Percentiles rank a stretch among this genome's conserved stretches.
Evolutionary conservation across 2,888 invertebrate species (phyloP).

Genomic region (Chalcosyrphus nemorum): DNA sequence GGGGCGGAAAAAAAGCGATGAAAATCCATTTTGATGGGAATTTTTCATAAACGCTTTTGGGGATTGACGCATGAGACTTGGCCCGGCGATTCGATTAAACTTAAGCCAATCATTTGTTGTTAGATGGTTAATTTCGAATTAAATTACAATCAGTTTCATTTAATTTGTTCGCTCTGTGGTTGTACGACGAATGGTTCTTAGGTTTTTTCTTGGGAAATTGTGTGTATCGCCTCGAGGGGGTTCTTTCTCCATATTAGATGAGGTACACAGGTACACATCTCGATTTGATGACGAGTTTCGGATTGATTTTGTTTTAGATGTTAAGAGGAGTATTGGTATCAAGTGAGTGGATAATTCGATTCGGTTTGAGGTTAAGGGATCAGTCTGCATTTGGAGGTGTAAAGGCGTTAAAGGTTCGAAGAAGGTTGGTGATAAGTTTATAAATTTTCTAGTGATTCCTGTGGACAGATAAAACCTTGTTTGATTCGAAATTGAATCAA

Average conservation of each 20-base stretch:
- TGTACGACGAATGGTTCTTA: not conserved
- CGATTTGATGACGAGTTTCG: not conserved
- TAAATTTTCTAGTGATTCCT: too few species aligned
- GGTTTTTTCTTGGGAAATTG: not conserved
- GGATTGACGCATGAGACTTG: not conserved
- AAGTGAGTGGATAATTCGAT: not conserved
- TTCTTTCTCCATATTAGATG: not conserved
- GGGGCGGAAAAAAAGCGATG: not conserved
- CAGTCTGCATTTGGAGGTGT: too few species aligned
- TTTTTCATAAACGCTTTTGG: not conserved
- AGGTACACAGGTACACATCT: not conserved
- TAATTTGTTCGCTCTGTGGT: not conserved
- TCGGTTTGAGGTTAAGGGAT: too few species aligned
- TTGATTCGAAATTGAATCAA: too few species aligned
- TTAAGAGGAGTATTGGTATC: not conserved
- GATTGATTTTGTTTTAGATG: not conserved
- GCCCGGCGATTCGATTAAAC: constrained; percentile 22
- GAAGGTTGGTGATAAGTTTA: too few species aligned
- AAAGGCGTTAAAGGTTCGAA: too few species aligned
- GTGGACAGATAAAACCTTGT: too few species aligned
- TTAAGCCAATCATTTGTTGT: constrained; percentile 21
- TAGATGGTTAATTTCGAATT: constrained; percentile 27
- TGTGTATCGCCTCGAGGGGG: not conserved
- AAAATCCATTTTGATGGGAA: constrained; percentile 8
- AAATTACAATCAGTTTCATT: constrained; percentile 23